A percentile compares a stretch with the other conserved stretches of the same genome.
Conservation (phyloP, 2,888 invertebrate species). For the Brachyopa scutellaris region DNA sequence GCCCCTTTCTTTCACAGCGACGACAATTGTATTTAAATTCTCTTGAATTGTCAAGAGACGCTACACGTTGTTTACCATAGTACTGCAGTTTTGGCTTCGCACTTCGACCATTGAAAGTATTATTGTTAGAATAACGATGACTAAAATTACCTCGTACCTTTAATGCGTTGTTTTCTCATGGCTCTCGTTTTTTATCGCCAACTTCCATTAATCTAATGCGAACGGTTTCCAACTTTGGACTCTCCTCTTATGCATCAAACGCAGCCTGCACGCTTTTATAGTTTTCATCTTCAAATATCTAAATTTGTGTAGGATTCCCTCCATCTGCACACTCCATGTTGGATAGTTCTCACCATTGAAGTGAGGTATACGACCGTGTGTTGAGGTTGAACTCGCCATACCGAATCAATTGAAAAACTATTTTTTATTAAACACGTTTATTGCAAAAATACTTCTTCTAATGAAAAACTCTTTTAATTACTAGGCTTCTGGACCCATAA, state of each 20-base stretch:
- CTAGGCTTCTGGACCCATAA: too few species aligned
- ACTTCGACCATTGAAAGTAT: too few species aligned
- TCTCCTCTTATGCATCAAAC: background rate
- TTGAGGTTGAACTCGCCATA: background rate
- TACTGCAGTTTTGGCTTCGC: too few species aligned
- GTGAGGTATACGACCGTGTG: conserved; percentile 12
- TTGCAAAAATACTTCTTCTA: too few species aligned
- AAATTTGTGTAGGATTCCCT: conserved; percentile 1
- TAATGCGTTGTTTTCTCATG: background rate
- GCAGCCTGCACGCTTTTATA: conserved; percentile 17
- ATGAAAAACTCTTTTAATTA: too few species aligned
- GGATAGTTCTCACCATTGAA: conserved; percentile 13
- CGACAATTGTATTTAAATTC: background rate
- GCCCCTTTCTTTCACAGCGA: background rate
- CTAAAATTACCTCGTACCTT: background rate
- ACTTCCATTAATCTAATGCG: conserved; percentile 2
- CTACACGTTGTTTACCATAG: too few species aligned
- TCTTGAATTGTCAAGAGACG: too few species aligned
- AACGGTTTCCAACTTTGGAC: background rate
- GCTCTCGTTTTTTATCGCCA: conserved; percentile 6
- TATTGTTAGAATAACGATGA: background rate
- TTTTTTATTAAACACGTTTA: background rate
- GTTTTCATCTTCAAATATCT: background rate
- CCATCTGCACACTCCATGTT: conserved; percentile 34
- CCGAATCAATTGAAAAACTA: background rate